These are phyloP conservation scores for Hyperoodon ampullatus DNA, from an alignment of 2,113 vertebrate species.

Conservation along the genomic window DNA sequence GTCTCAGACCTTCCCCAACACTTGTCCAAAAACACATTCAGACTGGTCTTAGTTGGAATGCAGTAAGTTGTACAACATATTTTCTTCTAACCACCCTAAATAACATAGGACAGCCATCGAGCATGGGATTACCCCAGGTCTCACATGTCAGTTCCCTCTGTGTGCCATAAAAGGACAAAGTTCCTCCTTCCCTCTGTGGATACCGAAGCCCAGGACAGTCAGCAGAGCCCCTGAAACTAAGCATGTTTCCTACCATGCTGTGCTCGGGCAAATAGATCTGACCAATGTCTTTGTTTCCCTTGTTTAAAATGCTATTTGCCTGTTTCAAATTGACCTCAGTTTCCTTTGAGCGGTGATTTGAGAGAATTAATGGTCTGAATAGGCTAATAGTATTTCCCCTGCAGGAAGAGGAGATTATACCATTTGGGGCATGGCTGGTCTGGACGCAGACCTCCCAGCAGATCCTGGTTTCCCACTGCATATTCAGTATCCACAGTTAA, in stretches of 20 bases:
- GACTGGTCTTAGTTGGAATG: not conserved
- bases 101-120: not conserved
- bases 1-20: not conserved
- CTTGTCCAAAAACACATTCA: not conserved
- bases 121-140: not conserved
- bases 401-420: slow-evolving; percentile 48
- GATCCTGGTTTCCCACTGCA: not conserved
- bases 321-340: slow-evolving; percentile 59
- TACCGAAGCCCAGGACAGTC: not conserved
- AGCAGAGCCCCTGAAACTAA: not conserved
- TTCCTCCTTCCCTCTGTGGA: not conserved
- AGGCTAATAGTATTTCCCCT: slow-evolving; percentile 56
- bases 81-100: not conserved
- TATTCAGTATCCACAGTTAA: not conserved
- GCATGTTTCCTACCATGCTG: not conserved
- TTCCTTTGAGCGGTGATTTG: slow-evolving; percentile 69
- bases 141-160: slow-evolving; percentile 24
- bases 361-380: slow-evolving; percentile 53
- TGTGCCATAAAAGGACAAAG: not conserved
- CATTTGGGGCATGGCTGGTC: not conserved
- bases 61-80: not conserved
- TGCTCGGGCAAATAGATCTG: not conserved
- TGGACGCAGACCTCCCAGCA: not conserved
- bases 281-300: not conserved
- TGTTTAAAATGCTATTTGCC: slow-evolving; percentile 70